Percentiles rank a stretch among this genome's conserved stretches.
Conservation (phyloP, 2,113 vertebrate genomes). For the Egretta garzetta region DNA sequence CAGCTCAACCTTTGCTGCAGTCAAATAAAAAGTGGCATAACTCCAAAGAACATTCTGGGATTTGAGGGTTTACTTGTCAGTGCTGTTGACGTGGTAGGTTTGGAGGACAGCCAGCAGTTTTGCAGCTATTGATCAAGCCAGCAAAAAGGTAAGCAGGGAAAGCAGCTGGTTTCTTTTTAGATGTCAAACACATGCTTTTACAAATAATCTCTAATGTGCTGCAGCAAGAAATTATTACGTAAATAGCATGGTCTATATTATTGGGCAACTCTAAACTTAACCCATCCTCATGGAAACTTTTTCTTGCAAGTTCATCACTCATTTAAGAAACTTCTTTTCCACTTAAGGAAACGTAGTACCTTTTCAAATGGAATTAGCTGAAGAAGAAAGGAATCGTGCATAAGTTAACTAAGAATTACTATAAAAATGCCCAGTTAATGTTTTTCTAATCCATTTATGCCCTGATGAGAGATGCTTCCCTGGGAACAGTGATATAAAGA, state of each 20-base stretch:
- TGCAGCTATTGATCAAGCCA: conserved; percentile 30
- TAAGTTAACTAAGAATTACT: background rate
- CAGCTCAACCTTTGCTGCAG: background rate
- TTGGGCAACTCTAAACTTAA: background rate
- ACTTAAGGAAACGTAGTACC: background rate
- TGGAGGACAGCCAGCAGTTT: background rate
- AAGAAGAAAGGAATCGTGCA: background rate
- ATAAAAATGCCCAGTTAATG: background rate
- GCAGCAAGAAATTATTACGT: background rate
- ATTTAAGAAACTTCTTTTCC: background rate
- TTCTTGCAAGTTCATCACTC: background rate
- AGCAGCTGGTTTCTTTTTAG: background rate
- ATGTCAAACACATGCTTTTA: background rate
- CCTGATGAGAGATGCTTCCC: background rate
- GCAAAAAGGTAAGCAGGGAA: background rate
- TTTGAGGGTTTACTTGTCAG: background rate
- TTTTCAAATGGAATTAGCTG: background rate
- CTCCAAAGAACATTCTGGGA: background rate
- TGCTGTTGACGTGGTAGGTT: background rate
- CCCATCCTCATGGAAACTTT: background rate
- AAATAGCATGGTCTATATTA: background rate
- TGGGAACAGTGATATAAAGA: background rate
- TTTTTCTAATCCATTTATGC: background rate
- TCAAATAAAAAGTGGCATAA: background rate
- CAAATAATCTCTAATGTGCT: background rate